A percentile compares a stretch with the other conserved stretches of the same genome.
Conservation (phyloP, 2,797 vertebrate species). For the Pelochelys cantorii region DNA sequence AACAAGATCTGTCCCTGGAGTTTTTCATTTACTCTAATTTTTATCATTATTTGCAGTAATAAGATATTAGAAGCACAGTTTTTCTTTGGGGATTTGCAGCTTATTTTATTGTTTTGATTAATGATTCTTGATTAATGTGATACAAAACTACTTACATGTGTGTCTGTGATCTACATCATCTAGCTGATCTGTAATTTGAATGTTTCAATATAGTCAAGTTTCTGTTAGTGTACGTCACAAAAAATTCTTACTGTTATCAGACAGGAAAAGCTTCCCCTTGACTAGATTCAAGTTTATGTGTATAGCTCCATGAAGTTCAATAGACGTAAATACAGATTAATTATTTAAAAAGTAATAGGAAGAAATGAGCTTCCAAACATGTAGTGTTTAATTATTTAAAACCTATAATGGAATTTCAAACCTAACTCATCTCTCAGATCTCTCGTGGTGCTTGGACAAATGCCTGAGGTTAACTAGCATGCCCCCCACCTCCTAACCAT, state of each 20-base stretch:
- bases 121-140: slow-evolving; percentile 53
- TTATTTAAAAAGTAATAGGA: slow-evolving; percentile 85
- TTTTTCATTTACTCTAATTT: slow-evolving; percentile 29
- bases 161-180: slow-evolving; percentile 32
- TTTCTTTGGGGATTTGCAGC: slow-evolving; percentile 56
- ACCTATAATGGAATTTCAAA: slow-evolving; percentile 82
- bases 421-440: slow-evolving; percentile 65
- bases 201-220: slow-evolving; percentile 34
- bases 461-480: slow-evolving; percentile 75
- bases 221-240: slow-evolving; percentile 52
- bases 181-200: slow-evolving; percentile 59
- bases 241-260: slow-evolving; percentile 65
- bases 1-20: slow-evolving; percentile 1
- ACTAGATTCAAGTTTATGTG: slow-evolving; percentile 67
- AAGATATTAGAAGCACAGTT: slow-evolving; percentile 43
- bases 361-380: slow-evolving; percentile 82
- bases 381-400: slow-evolving; percentile 85
- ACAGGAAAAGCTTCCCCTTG: slow-evolving; percentile 61
- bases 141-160: slow-evolving; percentile 42
- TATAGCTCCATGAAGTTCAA: slow-evolving; percentile 77
- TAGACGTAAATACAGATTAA: slow-evolving; percentile 84
- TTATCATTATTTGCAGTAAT: slow-evolving; percentile 47
- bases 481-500: slow-evolving; percentile 6
- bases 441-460: slow-evolving; percentile 62
- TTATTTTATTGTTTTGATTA: slow-evolving; percentile 63